Conservation (phyloP, 2,888 invertebrate species). For the Cephus nigrinus region DNA sequence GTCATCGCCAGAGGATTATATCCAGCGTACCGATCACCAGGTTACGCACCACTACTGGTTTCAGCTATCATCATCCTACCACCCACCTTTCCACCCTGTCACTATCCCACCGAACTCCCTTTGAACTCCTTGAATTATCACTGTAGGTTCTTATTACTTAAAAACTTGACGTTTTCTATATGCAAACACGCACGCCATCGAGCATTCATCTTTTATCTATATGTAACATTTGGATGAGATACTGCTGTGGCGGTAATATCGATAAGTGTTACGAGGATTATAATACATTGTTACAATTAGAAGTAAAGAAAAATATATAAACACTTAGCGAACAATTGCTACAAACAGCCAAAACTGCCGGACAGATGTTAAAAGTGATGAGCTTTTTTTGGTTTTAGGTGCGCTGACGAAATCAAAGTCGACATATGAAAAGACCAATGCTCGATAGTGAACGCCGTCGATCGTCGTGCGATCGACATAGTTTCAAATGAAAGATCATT, state of each 20-base stretch:
- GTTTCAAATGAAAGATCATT: background rate
- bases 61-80: conserved; percentile 2
- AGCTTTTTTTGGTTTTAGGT: background rate
- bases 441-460: background rate
- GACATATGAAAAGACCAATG: background rate
- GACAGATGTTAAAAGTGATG: background rate
- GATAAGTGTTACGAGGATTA: background rate
- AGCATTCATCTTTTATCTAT: background rate
- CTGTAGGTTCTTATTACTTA: background rate
- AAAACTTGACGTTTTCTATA: conserved; percentile 11
- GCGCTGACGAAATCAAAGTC: background rate
- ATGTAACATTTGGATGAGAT: background rate
- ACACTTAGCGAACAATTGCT: background rate
- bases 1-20: conserved; percentile 21
- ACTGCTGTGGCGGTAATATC: background rate
- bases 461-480: background rate
- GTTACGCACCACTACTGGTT: conserved; percentile 26
- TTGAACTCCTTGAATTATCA: background rate
- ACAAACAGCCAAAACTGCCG: background rate
- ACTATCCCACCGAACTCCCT: background rate
- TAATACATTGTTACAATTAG: background rate
- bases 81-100: conserved; percentile 14
- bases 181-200: conserved; percentile 12
- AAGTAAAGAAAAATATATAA: background rate
- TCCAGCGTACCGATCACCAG: conserved; percentile 25